phyloP scores from a whole-genome alignment of 2,113 vertebrate genomes.

The Elaphurus davidianus region DNA sequence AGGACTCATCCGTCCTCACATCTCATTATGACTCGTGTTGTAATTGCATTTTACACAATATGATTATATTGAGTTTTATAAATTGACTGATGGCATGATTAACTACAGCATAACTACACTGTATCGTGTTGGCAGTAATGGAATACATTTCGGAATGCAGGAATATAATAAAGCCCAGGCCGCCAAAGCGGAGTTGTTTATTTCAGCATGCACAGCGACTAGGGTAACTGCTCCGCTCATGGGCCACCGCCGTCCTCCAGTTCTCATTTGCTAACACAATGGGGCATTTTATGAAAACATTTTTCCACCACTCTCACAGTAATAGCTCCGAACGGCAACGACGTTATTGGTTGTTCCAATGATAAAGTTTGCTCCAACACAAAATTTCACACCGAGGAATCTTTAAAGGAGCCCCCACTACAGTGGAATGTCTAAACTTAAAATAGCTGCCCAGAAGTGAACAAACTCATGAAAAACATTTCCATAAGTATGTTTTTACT shows the following conservation, averaged over 20 bases:
- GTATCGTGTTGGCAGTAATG: background rate
- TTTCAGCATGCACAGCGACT: background rate
- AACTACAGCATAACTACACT: background rate
- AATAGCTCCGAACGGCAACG: conserved; percentile 26
- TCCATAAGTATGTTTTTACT: conserved; percentile 6
- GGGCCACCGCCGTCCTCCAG: background rate
- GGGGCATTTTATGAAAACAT: conserved; percentile 48
- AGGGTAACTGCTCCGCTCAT: background rate
- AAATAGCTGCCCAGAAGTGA: background rate
- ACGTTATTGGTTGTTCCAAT: conserved; percentile 36
- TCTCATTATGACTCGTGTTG: conserved; percentile 18
- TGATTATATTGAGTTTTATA: conserved; percentile 32
- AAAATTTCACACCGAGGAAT: conserved; percentile 47
- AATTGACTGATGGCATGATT: background rate
- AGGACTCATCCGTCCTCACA: background rate
- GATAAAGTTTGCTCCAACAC: conserved; percentile 23
- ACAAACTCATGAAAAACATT: conserved; percentile 11
- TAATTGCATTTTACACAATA: conserved; percentile 24
- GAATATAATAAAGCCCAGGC: background rate
- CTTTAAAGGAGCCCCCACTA: background rate
- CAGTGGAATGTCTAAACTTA: background rate
- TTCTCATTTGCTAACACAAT: background rate
- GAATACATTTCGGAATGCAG: background rate
- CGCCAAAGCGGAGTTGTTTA: background rate
- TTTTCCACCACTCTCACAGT: conserved; percentile 24